Percentiles rank a stretch among this genome's conserved stretches.
phyloP scores from a whole-genome alignment of 2,888 invertebrate genomes.

The Chaetoderma sp. region DNA sequence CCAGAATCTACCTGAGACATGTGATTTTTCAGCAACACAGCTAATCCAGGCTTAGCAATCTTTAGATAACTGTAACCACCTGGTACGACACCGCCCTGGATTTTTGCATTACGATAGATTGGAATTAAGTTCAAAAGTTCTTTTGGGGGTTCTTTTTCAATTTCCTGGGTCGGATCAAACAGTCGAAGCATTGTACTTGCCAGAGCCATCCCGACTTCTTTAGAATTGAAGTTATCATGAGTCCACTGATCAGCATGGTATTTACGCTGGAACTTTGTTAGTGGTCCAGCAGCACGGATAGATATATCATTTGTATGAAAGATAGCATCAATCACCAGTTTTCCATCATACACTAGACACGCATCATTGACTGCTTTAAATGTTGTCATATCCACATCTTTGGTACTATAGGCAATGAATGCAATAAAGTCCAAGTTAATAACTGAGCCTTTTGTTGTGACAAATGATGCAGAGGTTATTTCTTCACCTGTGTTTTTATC shows the following conservation, averaged over 20 bases:
- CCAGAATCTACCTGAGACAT: constrained; percentile 61
- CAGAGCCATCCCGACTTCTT: constrained; percentile 67
- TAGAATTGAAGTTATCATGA: constrained; percentile 68
- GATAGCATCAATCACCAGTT: constrained; percentile 68
- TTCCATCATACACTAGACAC: constrained; percentile 69
- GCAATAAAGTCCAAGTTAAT: too few relatives aligned
- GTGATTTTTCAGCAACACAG: constrained; percentile 49
- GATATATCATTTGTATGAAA: constrained; percentile 70
- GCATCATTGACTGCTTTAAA: constrained; percentile 66
- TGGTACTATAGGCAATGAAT: constrained; percentile 63
- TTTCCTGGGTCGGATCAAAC: constrained; percentile 67
- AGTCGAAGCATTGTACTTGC: constrained; percentile 65
- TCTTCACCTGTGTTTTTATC: constrained; percentile 45
- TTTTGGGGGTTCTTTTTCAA: constrained; percentile 50
- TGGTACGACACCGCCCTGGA: constrained; percentile 62
- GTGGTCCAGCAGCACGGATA: constrained; percentile 67
- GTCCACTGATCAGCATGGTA: constrained; percentile 69
- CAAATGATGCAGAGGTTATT: constrained; percentile 50
- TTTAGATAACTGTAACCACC: constrained; percentile 66
- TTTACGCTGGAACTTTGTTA: constrained; percentile 68
- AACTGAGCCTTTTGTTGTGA: constrained; percentile 56
- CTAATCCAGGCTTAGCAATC: constrained; percentile 64
- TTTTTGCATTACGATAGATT: constrained; percentile 67
- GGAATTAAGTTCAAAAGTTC: constrained; percentile 67
- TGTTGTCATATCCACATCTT: too few relatives aligned